Conservation (phyloP, 2,113 vertebrate species). For the Merops nubicus region DNA sequence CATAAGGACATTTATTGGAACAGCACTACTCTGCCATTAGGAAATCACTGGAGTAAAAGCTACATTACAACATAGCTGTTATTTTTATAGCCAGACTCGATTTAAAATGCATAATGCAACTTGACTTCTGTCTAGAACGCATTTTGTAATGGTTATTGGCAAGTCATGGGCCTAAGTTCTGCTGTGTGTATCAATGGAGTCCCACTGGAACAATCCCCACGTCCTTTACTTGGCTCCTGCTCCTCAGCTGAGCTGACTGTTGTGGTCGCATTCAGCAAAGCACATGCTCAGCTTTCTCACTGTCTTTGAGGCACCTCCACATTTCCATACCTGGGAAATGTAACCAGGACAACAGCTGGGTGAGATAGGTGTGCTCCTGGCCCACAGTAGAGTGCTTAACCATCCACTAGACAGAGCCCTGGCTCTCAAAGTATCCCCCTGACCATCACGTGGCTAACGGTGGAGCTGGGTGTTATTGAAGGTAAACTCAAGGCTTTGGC, state of each 20-base stretch:
- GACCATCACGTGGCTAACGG: not conserved
- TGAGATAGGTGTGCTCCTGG: not conserved
- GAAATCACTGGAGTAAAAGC: not conserved
- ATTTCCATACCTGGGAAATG: not conserved
- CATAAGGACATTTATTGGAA: not conserved
- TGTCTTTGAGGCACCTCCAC: not conserved
- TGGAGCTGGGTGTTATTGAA: not conserved
- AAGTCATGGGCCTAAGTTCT: not conserved
- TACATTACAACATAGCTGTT: not conserved
- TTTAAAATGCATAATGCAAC: not conserved
- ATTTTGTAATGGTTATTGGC: not conserved
- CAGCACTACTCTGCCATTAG: not conserved
- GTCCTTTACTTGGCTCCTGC: not conserved
- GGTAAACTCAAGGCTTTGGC: conserved; percentile 28
- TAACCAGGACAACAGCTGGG: not conserved
- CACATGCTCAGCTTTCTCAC: not conserved
- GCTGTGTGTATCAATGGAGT: not conserved
- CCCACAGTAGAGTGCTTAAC: not conserved
- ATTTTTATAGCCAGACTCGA: not conserved
- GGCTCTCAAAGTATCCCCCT: not conserved
- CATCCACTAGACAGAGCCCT: not conserved
- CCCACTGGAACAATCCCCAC: not conserved
- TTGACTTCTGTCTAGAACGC: not conserved
- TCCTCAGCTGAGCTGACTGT: not conserved
- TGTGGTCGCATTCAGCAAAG: not conserved